Percentiles rank a stretch among this genome's conserved stretches.
Evolutionary conservation across 2,113 vertebrate species (phyloP).

Genomic region (Eretmochelys imbricata): DNA sequence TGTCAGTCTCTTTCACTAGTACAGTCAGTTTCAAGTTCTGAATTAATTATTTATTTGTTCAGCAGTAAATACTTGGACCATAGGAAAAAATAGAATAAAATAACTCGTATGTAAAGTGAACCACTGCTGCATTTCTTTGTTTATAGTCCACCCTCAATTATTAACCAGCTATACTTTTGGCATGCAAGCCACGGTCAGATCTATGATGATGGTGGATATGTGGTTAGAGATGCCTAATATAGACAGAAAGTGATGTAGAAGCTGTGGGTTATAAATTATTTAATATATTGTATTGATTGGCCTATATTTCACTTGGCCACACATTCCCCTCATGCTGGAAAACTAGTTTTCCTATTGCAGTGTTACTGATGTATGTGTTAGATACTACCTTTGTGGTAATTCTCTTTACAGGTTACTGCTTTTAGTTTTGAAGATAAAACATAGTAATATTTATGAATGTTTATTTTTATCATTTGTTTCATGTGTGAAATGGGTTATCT

Average conservation of each 20-base stretch:
- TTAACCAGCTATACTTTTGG: background rate
- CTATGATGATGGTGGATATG: background rate
- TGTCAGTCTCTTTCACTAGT: background rate
- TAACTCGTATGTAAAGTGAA: background rate
- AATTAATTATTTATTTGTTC: background rate
- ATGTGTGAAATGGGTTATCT: background rate
- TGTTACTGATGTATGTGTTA: background rate
- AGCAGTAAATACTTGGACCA: background rate
- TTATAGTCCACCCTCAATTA: background rate
- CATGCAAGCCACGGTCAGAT: background rate
- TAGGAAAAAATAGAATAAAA: background rate
- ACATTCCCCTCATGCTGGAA: background rate
- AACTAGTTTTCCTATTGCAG: background rate
- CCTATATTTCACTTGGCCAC: background rate
- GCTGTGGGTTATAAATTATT: background rate
- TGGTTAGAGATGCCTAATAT: background rate
- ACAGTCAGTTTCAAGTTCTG: background rate
- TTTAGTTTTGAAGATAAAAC: background rate
- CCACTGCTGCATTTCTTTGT: background rate
- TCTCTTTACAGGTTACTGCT: background rate
- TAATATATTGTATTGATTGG: background rate
- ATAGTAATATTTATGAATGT: background rate
- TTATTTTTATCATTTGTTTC: background rate
- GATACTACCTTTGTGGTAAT: background rate
- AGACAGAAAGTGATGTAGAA: background rate